Evolutionary conservation across 2,888 invertebrate genomes (phyloP), one percentile per base, ranked within the genome.

Genomic region (Nomada ferruginata): DNA sequence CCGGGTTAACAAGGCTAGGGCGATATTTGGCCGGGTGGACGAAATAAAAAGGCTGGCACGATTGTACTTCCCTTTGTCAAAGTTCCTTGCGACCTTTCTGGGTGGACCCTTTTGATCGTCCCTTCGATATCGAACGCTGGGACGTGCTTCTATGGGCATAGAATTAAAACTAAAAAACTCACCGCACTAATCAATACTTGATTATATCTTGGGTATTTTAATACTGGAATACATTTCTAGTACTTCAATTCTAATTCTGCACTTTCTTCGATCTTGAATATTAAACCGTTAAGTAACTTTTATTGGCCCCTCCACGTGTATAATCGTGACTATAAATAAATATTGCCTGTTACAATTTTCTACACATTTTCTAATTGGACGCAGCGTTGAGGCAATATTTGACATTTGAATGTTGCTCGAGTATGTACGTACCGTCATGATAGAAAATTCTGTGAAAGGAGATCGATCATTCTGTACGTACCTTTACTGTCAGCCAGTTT

Each of bases 41-140:
- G n/a, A 73, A 71, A 80, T 73, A 84, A 87, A 77, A 84, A 85
- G 69, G 75, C 69, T 71, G 53, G 61, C 68, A 42, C 63, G 79
- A 59, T 82, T 77, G 74, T 68, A 76, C 75, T 82, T 83, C 29
- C 76, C 79, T 79, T 82, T 53, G 65, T 73, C 72, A 66, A 65
- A 80, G 74, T 80, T 84, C 71, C 70, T 44, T 53, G 23, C 18
- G 73, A 70, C 64, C 76, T 69, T 76, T 42, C 53, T 50, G 42
- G 18, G 44, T 20, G 26, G 52, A 74, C 69, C 72, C 42, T 68
- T 78, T 78, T n/a, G 23, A 59, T 61, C 20, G 29, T 42, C n/a
- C 50, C 26, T 57, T 72, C 52, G 29, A 50, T 71, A 13, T 50
- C 36, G 15, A 20, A 10, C 3, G 52, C 26, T 42, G 7, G 2